Evolutionary conservation across 2,888 invertebrate species (phyloP).

Genomic region (Craniophora ligustri): DNA sequence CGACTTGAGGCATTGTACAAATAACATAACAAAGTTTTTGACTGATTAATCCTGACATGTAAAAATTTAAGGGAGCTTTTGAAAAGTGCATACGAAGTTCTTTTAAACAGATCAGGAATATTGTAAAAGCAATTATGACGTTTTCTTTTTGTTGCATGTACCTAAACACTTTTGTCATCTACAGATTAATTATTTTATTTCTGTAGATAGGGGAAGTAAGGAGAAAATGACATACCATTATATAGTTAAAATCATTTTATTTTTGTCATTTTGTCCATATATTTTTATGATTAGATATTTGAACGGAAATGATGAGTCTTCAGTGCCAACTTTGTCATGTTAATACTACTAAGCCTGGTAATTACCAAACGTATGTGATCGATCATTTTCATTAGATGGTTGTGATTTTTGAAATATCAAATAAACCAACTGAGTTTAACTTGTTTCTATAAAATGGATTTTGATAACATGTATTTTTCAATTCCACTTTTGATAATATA

Average conservation of each 20-base stretch:
- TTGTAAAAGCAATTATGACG: too few species aligned
- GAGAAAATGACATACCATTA: too few species aligned
- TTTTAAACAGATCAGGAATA: neutral
- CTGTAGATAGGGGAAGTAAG: too few species aligned
- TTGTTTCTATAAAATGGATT: constrained; percentile 28
- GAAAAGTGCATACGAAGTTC: neutral
- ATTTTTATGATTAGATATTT: neutral
- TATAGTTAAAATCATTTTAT: too few species aligned
- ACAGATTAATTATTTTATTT: too few species aligned
- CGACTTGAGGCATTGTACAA: constrained; percentile 2
- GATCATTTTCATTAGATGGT: constrained; percentile 28
- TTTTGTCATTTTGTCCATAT: neutral
- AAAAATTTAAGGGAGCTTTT: too few species aligned
- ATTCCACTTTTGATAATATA: constrained; percentile 42
- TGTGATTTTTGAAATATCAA: constrained; percentile 29
- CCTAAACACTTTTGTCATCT: too few species aligned
- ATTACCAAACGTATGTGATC: constrained; percentile 11
- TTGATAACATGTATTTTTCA: constrained; percentile 38
- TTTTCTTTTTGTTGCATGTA: too few species aligned
- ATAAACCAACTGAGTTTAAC: too few species aligned
- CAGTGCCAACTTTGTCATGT: constrained; percentile 29
- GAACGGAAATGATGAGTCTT: neutral
- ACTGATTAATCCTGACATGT: neutral
- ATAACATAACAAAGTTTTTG: constrained; percentile 18
- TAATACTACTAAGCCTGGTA: constrained; percentile 10